Base-by-base conservation (phyloP, 1,140 invertebrate genomes). In the Trichonephila inaurata region DNA sequence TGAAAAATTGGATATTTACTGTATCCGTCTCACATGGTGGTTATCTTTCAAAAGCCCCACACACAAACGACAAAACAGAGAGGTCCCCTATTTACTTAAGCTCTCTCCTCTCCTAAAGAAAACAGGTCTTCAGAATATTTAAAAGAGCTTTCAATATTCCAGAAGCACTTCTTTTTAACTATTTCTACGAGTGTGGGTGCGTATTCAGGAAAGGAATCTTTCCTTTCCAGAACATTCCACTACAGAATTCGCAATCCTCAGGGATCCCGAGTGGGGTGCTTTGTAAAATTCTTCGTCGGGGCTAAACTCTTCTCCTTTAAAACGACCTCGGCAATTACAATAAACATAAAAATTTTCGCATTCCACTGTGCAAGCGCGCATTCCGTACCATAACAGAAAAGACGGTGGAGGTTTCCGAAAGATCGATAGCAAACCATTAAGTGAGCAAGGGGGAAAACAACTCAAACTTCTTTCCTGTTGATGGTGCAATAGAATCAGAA, bases 311-410 rank as follows among this genome's bases (percentile, higher is more conserved):
- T n/a, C 28, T 24, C 61, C 16, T 62, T 89, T 89, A n/a, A 89
- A 89, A 69, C 87, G 64, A 28, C 33, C 60, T 51, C 24, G 19
- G 64, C 87, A 89, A 89, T 89, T 89, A 89, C 87, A 89, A 89
- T 89, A 89, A 89, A 89, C 87, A 72, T 89, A 89, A 89, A 89
- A 89, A 89, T 89, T 77, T 89, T 72, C 87, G 40, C 87, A 89
- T 89, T 89, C 87, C 87, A n/a, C 40, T 69, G 62, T 66, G 19
- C 33, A 51, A 21, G 51, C 64, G 87, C 33, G 64, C 60, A 69
- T 89, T 89, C 87, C 87, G 33, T 33, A 18, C 33, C 7, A 64
- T 21, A 77, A 40, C 72, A 77, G 18, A 40, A 33, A 64, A 5
- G 16, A 18, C 28, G 28, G 28, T 5, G 72, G 33, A 40, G 72